Conservation (phyloP, 2,888 invertebrate genomes). For the Andrena bicolor region DNA sequence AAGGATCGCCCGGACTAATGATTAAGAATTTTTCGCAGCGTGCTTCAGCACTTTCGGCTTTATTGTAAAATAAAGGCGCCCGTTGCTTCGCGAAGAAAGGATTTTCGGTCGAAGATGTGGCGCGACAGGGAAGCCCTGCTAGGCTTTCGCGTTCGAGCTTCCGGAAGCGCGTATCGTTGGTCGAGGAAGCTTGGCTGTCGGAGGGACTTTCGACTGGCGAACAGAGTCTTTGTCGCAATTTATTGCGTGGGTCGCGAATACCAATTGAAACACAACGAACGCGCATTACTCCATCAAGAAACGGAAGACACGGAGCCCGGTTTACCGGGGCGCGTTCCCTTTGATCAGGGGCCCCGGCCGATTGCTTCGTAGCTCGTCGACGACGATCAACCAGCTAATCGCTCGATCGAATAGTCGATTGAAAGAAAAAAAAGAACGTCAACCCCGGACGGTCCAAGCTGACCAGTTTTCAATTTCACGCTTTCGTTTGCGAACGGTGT, state of each 20-base stretch:
- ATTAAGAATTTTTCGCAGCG: no score
- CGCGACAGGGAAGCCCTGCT: background rate
- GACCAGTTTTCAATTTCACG: background rate
- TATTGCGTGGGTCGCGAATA: slow-evolving; percentile 76
- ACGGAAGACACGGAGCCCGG: slow-evolving; percentile 73
- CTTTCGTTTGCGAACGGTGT: slow-evolving; percentile 49
- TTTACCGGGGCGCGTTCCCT: slow-evolving; percentile 74
- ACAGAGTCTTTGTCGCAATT: slow-evolving; percentile 63
- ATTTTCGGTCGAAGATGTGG: no score
- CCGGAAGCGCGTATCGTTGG: slow-evolving; percentile 6
- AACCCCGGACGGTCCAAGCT: no score
- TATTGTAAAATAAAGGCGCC: no score
- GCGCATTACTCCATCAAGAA: slow-evolving; percentile 83
- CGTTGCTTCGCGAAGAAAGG: no score
- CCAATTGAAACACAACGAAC: slow-evolving; percentile 83
- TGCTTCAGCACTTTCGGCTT: no score
- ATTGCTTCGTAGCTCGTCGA: background rate
- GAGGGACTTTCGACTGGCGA: slow-evolving; percentile 7
- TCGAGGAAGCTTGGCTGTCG: slow-evolving; percentile 3
- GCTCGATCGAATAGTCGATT: background rate
- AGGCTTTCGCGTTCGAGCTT: background rate
- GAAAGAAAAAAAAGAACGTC: background rate
- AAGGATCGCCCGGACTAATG: no score
- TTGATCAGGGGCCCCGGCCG: slow-evolving; percentile 73
- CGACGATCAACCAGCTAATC: background rate